Evolutionary conservation across 2,797 vertebrate genomes (phyloP).

Genomic region (Anabas testudineus): DNA sequence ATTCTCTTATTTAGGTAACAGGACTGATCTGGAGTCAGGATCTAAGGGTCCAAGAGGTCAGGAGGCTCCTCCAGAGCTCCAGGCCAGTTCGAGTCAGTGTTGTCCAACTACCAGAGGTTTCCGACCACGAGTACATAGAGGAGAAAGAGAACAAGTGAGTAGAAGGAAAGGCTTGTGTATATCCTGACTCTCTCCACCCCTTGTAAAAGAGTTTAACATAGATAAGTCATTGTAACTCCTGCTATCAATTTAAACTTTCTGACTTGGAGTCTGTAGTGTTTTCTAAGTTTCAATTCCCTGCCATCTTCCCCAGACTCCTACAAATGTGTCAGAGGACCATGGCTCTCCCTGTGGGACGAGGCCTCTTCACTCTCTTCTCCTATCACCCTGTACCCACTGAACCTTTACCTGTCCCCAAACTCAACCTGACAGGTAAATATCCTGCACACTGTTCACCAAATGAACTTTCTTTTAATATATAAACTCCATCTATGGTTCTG

Average conservation of each 20-base stretch:
- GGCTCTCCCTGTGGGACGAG: constrained; percentile 95
- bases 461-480: no score
- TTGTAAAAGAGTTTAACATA: not conserved
- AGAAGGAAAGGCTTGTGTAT: not conserved
- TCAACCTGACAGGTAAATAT: constrained; percentile 94
- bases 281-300: constrained; percentile 4
- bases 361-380: constrained; percentile 97
- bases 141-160: constrained; percentile 97
- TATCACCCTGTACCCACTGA: constrained; percentile 97
- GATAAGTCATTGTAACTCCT: not conserved
- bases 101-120: constrained; percentile 95
- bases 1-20: constrained; percentile 80
- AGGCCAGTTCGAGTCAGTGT: constrained; percentile 94
- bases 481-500: no score
- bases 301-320: constrained; percentile 74
- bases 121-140: constrained; percentile 97
- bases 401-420: constrained; percentile 94
- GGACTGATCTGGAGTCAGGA: constrained; percentile 97
- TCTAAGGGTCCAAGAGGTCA: constrained; percentile 93
- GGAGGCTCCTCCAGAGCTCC: constrained; percentile 95
- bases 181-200: no score
- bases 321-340: constrained; percentile 97
- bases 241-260: not conserved
- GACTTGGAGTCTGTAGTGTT: not conserved
- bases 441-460: not conserved